These are phyloP conservation scores for Ischnura elegans DNA, from an alignment of 2,888 invertebrate genomes.

Conservation along the genomic window DNA sequence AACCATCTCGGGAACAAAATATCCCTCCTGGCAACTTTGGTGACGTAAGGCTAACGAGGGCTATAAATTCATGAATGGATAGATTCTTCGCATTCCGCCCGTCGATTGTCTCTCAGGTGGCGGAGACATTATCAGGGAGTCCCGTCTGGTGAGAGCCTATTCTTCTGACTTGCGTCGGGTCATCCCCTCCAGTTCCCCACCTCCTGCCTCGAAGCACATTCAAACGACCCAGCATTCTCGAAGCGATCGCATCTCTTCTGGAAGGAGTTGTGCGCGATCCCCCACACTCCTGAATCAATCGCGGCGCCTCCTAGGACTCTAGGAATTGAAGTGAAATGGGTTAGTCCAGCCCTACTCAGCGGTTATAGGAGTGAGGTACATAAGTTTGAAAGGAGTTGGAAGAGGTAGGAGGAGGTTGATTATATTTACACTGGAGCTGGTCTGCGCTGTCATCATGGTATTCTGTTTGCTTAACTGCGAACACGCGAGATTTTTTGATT, in stretches of 20 bases:
- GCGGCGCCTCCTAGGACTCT: conserved; percentile 34
- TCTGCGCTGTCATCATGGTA: conserved; percentile 41
- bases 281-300: background rate
- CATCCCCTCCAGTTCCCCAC: background rate
- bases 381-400: conserved; percentile 8
- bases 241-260: conserved; percentile 53
- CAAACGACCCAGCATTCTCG: conserved; percentile 58
- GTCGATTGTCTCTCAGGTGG: background rate
- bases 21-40: background rate
- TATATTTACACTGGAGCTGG: background rate
- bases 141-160: conserved; percentile 19
- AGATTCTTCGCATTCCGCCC: conserved; percentile 39
- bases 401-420: background rate
- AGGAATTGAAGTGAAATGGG: conserved; percentile 9
- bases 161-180: background rate
- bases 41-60: background rate
- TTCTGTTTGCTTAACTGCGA: background rate
- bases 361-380: background rate
- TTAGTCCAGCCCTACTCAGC: conserved; percentile 15
- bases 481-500: conserved; percentile 1
- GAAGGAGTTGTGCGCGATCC: background rate
- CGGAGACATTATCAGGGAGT: conserved; percentile 48
- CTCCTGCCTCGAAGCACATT: conserved; percentile 44
- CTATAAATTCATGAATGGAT: conserved; percentile 28
- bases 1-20: background rate